Percentiles rank a stretch among this genome's conserved stretches.
Evolutionary conservation across 1,140 invertebrate genomes (phyloP).

Genomic region (Scaptomyza graminum): DNA sequence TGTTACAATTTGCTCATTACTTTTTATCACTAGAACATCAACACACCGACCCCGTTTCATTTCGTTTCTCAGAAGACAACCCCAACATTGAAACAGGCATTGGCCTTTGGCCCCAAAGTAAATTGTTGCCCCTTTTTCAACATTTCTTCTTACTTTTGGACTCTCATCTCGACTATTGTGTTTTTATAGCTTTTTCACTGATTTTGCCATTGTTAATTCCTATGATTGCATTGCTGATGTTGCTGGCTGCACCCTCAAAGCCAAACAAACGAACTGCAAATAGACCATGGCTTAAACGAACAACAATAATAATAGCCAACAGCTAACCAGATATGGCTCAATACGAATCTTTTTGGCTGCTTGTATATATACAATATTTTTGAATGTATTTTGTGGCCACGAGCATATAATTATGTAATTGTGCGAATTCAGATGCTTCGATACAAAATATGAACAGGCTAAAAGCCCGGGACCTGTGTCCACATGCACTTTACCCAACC

Average conservation of each 20-base stretch:
- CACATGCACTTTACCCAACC: constrained; percentile 16
- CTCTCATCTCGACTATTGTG: constrained; percentile 47
- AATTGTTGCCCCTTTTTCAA: constrained; percentile 74
- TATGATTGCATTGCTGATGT: constrained; percentile 46
- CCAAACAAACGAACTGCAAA: constrained; percentile 49
- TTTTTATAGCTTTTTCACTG: constrained; percentile 64
- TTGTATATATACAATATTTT: constrained; percentile 27
- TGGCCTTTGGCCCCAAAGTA: constrained; percentile 64
- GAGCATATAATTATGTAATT: constrained; percentile 73
- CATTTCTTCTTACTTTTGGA: constrained; percentile 2
- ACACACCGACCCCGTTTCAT: background rate
- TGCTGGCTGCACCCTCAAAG: constrained; percentile 43
- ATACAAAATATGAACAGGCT: constrained; percentile 22
- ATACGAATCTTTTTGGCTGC: constrained; percentile 16
- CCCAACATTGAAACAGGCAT: constrained; percentile 29
- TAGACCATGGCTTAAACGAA: constrained; percentile 39
- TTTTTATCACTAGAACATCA: constrained; percentile 72
- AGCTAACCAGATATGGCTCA: constrained; percentile 25
- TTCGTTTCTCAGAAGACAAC: background rate
- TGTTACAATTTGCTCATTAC: constrained; percentile 79
- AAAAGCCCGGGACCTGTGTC: background rate
- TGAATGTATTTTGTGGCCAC: constrained; percentile 45
- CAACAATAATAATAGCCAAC: constrained; percentile 13
- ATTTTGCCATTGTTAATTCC: constrained; percentile 76
- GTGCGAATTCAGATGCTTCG: constrained; percentile 37